Conservation (phyloP, 2,888 invertebrate species). For the Euspilapteryx auroguttella region DNA sequence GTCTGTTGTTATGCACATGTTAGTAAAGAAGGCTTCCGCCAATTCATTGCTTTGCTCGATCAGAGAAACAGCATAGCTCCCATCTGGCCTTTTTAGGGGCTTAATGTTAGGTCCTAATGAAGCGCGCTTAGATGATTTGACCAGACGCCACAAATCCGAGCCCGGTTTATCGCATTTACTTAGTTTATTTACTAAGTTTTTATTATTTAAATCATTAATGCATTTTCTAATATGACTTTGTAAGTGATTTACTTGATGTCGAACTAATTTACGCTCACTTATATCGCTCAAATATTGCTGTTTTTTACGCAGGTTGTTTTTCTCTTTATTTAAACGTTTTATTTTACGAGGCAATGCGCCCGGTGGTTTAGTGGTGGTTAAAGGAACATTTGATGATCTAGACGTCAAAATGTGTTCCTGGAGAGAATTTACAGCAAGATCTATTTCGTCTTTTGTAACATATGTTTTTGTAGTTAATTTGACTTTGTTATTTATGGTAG, state of each 20-base stretch:
- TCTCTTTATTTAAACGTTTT: neutral
- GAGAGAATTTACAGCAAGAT: neutral
- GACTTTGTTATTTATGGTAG: neutral
- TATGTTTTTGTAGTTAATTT: neutral
- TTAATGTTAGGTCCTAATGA: too few relatives aligned
- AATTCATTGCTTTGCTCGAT: too few relatives aligned
- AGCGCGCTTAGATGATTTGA: too few relatives aligned
- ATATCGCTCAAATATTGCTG: neutral
- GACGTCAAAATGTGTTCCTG: neutral
- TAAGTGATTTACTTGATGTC: neutral
- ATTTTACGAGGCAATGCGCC: neutral
- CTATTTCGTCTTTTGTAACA: neutral
- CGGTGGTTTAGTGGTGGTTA: neutral
- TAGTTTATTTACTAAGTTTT: neutral
- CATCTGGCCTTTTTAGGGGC: too few relatives aligned
- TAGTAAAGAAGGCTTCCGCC: too few relatives aligned
- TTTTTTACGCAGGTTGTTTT: neutral
- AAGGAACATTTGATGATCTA: neutral
- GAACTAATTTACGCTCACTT: neutral
- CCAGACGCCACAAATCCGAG: conserved; percentile 4
- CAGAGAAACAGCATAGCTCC: too few relatives aligned
- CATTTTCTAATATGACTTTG: neutral
- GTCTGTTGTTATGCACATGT: too few relatives aligned
- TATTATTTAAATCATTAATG: neutral
- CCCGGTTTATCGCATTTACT: neutral